A percentile compares a stretch with the other conserved stretches of the same genome.
Evolutionary conservation across 2,797 vertebrate genomes (phyloP).

Genomic region (Pantherophis alleghaniensis): DNA sequence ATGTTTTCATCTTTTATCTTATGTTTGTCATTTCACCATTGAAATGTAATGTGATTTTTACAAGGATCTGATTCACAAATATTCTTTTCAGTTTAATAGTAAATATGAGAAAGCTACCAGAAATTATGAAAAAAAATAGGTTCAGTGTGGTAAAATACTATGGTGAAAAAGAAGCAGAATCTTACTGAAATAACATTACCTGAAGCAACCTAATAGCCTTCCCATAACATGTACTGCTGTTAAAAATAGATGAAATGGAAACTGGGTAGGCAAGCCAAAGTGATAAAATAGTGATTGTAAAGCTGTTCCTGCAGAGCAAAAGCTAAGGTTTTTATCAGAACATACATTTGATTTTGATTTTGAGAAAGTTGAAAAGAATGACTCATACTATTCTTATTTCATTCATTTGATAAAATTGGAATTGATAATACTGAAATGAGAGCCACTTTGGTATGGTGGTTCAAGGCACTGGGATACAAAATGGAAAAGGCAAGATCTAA

Average conservation of each 20-base stretch:
- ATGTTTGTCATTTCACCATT: background rate
- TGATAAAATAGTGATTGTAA: conserved; percentile 5
- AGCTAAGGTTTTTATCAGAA: background rate
- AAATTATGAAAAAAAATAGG: conserved; percentile 14
- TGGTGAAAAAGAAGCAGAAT: background rate
- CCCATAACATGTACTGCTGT: conserved; percentile 6
- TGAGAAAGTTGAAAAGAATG: conserved; percentile 6
- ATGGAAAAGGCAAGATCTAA: background rate
- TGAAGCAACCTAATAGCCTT: conserved; percentile 1
- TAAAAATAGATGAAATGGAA: conserved; percentile 36
- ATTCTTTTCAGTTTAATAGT: background rate
- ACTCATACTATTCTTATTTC: conserved; percentile 4
- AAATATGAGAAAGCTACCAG: background rate
- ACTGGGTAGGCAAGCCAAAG: conserved; percentile 11
- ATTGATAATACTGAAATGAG: background rate
- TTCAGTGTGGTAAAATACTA: background rate
- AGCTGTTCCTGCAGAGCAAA: background rate
- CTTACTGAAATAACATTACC: conserved; percentile 3
- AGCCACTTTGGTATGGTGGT: background rate
- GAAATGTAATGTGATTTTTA: background rate
- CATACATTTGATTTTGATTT: conserved; percentile 1
- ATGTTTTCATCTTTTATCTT: background rate
- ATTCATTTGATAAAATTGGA: background rate
- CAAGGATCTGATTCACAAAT: background rate
- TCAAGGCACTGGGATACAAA: background rate